Conservation (phyloP, 64 coral and sea anemone species). For the Pachyseris speciosa region DNA sequence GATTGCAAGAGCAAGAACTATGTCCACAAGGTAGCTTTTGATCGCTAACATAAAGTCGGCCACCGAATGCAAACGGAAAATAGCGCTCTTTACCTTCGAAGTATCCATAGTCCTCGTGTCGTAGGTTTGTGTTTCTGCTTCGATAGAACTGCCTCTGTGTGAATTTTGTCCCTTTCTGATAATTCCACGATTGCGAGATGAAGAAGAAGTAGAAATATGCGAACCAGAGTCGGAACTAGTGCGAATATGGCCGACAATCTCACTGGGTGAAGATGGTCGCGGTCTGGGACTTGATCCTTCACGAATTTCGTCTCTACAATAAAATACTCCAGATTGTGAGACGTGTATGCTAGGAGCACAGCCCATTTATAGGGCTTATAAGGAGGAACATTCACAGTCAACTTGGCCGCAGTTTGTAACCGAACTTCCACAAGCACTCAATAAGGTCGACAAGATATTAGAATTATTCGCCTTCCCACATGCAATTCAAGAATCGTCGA, state of each 20-base stretch:
- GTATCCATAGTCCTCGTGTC: constrained; percentile 92
- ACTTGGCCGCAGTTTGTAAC: constrained; percentile 17
- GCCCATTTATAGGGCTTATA: constrained; percentile 92
- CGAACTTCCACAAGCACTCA: constrained; percentile 49
- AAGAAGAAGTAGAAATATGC: constrained; percentile 89
- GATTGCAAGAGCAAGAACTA: neutral
- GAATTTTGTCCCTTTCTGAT: constrained; percentile 91
- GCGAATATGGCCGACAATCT: constrained; percentile 99
- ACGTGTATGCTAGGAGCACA: constrained; percentile 99
- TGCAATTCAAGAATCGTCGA: constrained; percentile 50
- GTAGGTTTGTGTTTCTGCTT: constrained; percentile 97
- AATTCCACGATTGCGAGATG: constrained; percentile 88
- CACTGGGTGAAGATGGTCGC: constrained; percentile 91
- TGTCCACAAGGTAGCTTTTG: constrained; percentile 26
- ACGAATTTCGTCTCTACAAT: constrained; percentile 96
- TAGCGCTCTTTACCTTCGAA: constrained; percentile 79
- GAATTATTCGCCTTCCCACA: constrained; percentile 57
- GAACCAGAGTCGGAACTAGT: constrained; percentile 98
- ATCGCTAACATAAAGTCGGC: constrained; percentile 16
- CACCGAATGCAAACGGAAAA: constrained; percentile 62
- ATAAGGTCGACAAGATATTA: constrained; percentile 33
- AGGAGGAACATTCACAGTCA: constrained; percentile 74
- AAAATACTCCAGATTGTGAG: constrained; percentile 98
- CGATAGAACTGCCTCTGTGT: constrained; percentile 89
- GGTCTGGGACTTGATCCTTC: constrained; percentile 96